phyloP scores from a whole-genome alignment of 2,888 invertebrate genomes.

The Crematogaster levior region DNA sequence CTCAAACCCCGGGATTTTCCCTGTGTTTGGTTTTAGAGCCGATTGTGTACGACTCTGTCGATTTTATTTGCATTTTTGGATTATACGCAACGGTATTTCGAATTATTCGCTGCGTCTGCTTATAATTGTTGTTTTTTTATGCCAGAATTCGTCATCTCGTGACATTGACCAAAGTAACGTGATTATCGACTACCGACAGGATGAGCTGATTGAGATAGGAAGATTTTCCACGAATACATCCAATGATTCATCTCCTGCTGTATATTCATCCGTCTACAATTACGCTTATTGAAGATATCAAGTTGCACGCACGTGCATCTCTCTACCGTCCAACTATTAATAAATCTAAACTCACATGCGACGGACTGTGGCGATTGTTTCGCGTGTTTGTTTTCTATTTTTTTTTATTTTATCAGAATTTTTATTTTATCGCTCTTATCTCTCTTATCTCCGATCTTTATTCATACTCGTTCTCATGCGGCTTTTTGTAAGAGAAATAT shows the following conservation, averaged over 20 bases:
- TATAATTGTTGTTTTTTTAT: not conserved
- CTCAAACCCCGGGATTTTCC: not conserved
- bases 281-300: constrained; percentile 1
- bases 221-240: not conserved
- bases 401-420: not conserved
- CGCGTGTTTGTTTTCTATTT: not conserved
- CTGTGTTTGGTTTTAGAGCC: not conserved
- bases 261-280: not conserved
- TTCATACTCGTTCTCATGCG: not conserved
- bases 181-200: not conserved
- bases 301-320: not conserved
- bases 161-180: not conserved
- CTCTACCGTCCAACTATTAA: not conserved
- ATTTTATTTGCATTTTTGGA: not conserved
- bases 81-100: not conserved
- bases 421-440: constrained; percentile 22
- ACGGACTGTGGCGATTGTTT: not conserved
- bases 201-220: not conserved
- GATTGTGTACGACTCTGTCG: not conserved
- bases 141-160: not conserved
- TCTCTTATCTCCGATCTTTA: not conserved
- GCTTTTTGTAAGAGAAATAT: not conserved
- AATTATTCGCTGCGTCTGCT: not conserved
- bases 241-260: constrained; percentile 19
- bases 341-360: not conserved